A percentile compares a stretch with the other conserved stretches of the same genome.
phyloP scores from a whole-genome alignment of 2,797 vertebrate species.

The Chlorospingus semifuscus region DNA sequence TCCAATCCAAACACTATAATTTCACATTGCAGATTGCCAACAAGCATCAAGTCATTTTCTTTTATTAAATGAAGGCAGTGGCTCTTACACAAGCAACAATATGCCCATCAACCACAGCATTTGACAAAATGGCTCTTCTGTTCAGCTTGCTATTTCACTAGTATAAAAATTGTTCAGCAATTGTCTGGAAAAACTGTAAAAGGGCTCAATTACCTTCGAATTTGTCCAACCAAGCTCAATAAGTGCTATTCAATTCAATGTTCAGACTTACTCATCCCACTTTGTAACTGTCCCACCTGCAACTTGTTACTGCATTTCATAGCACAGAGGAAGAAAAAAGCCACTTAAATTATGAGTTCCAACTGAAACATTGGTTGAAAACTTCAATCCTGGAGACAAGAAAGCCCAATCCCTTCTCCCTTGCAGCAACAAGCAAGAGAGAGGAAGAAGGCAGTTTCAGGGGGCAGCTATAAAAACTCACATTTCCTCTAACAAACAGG shows the following conservation, averaged over 20 bases:
- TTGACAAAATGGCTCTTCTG: background rate
- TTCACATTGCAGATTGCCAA: background rate
- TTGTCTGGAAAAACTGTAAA: background rate
- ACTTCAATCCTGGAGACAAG: background rate
- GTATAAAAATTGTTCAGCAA: background rate
- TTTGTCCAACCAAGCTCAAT: background rate
- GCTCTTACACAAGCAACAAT: background rate
- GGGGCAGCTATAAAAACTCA: background rate
- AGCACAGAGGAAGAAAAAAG: background rate
- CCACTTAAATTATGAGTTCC: background rate
- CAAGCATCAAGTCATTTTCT: background rate
- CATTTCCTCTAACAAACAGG: background rate
- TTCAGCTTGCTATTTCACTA: background rate
- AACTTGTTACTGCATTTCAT: background rate
- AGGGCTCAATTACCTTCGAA: background rate
- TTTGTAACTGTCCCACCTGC: background rate
- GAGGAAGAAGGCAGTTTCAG: background rate
- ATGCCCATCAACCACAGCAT: background rate
- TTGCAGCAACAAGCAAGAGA: background rate
- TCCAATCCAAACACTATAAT: background rate
- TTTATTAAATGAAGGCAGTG: background rate
- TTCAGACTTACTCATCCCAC: background rate
- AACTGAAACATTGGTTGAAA: background rate
- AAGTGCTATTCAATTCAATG: background rate
- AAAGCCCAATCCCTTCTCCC: background rate